Conservation (phyloP, 2,888 invertebrate species). For the Steinernema hermaphroditum region DNA sequence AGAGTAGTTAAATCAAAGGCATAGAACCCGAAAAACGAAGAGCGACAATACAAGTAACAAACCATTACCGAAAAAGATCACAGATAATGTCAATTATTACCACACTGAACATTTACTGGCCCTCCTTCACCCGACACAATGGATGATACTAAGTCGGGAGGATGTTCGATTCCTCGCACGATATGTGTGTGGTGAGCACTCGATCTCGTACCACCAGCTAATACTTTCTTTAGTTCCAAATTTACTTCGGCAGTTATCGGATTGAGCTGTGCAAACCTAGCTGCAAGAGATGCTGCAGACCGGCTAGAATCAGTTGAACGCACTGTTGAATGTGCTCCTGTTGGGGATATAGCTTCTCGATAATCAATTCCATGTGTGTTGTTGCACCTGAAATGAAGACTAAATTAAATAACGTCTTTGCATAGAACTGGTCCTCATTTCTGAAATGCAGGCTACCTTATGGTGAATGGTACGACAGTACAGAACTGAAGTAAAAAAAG, state of each 20-base stretch:
- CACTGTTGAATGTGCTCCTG: constrained; percentile 7
- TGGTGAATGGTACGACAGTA: no score
- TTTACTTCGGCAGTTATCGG: constrained; percentile 26
- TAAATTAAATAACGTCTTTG: no score
- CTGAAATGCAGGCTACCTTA: no score
- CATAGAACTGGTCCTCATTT: no score
- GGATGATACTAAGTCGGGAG: constrained; percentile 13
- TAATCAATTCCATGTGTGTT: background rate
- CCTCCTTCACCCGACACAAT: constrained; percentile 5
- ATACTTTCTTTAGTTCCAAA: constrained; percentile 16
- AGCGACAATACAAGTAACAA: constrained; percentile 1
- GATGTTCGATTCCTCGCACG: constrained; percentile 1
- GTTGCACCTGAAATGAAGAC: constrained; percentile 22
- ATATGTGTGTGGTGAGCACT: constrained; percentile 1
- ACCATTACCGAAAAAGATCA: background rate
- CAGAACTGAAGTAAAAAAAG: no score
- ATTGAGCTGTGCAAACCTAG: constrained; percentile 27
- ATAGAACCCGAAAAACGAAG: constrained; percentile 9
- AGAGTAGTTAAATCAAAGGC: constrained; percentile 16
- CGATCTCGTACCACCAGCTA: constrained; percentile 5
- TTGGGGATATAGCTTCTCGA: constrained; percentile 13
- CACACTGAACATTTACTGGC: background rate
- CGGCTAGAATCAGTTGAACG: constrained; percentile 12
- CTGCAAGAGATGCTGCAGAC: constrained; percentile 11
- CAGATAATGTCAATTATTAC: background rate